Base-by-base conservation (phyloP, 1,140 invertebrate genomes). In the Sycophaga agraensis region DNA sequence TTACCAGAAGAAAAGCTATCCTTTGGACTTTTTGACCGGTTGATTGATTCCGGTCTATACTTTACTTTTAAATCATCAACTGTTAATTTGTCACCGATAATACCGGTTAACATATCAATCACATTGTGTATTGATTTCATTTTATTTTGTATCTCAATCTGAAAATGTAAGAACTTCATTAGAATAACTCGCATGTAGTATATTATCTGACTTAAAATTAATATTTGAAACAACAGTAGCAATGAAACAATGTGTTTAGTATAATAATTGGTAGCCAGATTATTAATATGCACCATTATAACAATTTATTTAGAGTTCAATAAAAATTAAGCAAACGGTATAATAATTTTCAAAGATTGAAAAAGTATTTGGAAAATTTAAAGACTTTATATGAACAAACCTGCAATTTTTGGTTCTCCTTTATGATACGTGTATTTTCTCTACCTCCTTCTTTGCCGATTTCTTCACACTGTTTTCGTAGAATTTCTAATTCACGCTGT, bases 61-160 rank as follows among this genome's bases (percentile, higher is more conserved):
- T 80, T 80, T 57, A 66, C 70, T 60, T 75, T 76, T 26, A 78
- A 56, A 54, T 82, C 77, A n/a, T 80, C 78, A 5, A 79, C 67
- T 0, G 78, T 78, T n/a, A 68, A 83, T 70, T 89, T 87, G 60
- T 88, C 86, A 0, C 86, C 86, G 56, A 92, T 91, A 66, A 92
- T 89, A 22, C 86, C 86, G 31, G 89, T 89, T 46, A 92, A 77
- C 88, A 92, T 92, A 67, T 92, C 90, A 66, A 92, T 90, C 1
- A 92, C 89, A 75, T 91, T 91, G 75, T 88, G 86, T 67, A 91
- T 90, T 0, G 89, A 89, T 75, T 90, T 91, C 76, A 92, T 79
- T 82, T 91, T 92, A 68, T 86, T 89, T 77, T 91, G 88, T 60
- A 92, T 91, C 83, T 92, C 89, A 73, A 86, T 84, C 90, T 92